Evolutionary conservation across 2,113 vertebrate species (phyloP).

Genomic region (Rattus rattus): DNA sequence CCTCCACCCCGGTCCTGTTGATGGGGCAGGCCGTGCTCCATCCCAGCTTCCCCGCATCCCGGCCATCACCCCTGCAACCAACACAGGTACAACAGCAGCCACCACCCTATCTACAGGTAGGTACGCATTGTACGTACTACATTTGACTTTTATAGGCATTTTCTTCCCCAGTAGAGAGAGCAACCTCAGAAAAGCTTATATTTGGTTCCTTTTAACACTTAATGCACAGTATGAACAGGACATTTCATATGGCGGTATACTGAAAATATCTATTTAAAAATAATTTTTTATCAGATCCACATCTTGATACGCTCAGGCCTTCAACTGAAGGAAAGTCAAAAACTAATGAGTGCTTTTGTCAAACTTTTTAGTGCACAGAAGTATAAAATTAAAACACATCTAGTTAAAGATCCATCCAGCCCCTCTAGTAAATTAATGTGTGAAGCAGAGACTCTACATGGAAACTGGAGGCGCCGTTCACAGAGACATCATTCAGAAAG

Average conservation of each 20-base stretch:
- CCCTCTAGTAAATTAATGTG: not conserved
- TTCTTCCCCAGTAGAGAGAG: not conserved
- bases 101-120: slow-evolving; percentile 89
- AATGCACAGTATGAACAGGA: not conserved
- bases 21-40: slow-evolving; percentile 88
- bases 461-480: not conserved
- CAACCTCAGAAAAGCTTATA: not conserved
- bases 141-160: too few relatives aligned
- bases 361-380: not conserved
- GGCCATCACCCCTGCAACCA: slow-evolving; percentile 83
- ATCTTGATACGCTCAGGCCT: not conserved
- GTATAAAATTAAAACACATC: not conserved
- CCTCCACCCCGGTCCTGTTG: slow-evolving; percentile 83
- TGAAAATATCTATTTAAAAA: not conserved
- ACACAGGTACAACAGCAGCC: slow-evolving; percentile 86
- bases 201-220: not conserved
- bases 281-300: not conserved
- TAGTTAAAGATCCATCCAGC: not conserved
- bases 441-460: not conserved
- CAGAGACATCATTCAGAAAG: not conserved
- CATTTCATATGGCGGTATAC: not conserved
- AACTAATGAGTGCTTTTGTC: not conserved
- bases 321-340: not conserved
- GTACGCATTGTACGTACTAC: slow-evolving; percentile 59
- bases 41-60: slow-evolving; percentile 83